phyloP scores from a whole-genome alignment of 2,797 vertebrate genomes.

The Molossus molossus region DNA sequence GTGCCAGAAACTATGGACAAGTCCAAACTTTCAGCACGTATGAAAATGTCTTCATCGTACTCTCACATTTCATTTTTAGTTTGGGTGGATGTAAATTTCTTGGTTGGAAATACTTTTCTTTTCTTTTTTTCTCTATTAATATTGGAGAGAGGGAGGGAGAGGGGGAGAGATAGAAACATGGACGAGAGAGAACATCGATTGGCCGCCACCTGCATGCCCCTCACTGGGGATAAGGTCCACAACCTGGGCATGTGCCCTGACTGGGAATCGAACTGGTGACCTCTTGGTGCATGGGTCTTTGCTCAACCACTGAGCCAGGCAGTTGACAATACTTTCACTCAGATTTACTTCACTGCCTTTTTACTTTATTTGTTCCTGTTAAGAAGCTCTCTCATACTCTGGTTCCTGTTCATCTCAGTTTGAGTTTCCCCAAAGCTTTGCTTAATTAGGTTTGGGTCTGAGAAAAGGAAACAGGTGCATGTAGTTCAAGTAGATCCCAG shows the following conservation, averaged over 20 bases:
- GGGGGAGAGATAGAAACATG: too few species aligned
- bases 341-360: background rate
- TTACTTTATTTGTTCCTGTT: background rate
- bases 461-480: background rate
- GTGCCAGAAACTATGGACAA: background rate
- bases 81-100: background rate
- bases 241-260: too few species aligned
- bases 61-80: background rate
- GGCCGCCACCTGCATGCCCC: too few species aligned
- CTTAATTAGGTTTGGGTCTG: background rate
- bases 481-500: background rate
- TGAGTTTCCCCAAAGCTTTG: background rate
- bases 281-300: too few species aligned
- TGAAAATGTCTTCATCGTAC: background rate
- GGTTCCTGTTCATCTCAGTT: background rate
- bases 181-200: too few species aligned
- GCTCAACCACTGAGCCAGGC: too few species aligned
- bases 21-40: background rate
- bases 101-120: background rate
- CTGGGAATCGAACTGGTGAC: too few species aligned
- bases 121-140: background rate
- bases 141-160: too few species aligned
- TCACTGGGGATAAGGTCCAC: too few species aligned
- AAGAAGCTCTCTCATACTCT: background rate
- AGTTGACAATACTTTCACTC: background rate